Percentiles rank a stretch among this genome's conserved stretches.
Evolutionary conservation across 2,888 invertebrate species (phyloP).

Genomic region (Eupsilia transversa): DNA sequence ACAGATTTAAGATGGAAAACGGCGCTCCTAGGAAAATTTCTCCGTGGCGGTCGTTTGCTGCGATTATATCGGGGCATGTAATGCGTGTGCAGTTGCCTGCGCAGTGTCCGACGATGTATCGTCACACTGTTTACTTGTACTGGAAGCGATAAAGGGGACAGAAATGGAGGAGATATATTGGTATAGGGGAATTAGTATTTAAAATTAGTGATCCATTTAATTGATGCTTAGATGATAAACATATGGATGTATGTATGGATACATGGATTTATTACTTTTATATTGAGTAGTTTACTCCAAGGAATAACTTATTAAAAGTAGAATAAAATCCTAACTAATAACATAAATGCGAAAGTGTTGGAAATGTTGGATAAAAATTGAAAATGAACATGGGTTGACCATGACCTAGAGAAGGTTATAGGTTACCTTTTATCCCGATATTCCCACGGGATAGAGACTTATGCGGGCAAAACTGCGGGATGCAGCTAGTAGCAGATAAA

Average conservation of each 20-base stretch:
- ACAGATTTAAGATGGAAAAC: constrained; percentile 80
- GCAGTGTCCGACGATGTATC: constrained; percentile 70
- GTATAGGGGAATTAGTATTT: neutral
- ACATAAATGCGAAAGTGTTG: no score
- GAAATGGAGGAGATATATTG: constrained; percentile 3
- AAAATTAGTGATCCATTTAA: neutral
- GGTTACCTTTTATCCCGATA: no score
- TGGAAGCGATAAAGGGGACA: constrained; percentile 55
- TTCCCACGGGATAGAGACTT: no score
- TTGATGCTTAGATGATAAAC: neutral
- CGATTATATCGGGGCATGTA: constrained; percentile 82
- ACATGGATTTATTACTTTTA: no score
- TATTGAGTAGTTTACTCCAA: neutral
- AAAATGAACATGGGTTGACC: no score
- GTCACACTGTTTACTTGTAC: constrained; percentile 57
- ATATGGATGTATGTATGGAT: neutral
- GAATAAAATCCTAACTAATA: no score
- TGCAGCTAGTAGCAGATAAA: no score
- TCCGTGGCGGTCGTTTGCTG: constrained; percentile 81
- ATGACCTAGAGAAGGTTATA: no score
- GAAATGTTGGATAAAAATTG: no score
- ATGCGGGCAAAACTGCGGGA: no score
- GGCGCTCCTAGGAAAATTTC: constrained; percentile 80
- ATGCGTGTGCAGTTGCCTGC: constrained; percentile 81
- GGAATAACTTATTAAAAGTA: no score